phyloP scores from a whole-genome alignment of 2,888 invertebrate genomes.

The Meiosimyza platycephala region DNA sequence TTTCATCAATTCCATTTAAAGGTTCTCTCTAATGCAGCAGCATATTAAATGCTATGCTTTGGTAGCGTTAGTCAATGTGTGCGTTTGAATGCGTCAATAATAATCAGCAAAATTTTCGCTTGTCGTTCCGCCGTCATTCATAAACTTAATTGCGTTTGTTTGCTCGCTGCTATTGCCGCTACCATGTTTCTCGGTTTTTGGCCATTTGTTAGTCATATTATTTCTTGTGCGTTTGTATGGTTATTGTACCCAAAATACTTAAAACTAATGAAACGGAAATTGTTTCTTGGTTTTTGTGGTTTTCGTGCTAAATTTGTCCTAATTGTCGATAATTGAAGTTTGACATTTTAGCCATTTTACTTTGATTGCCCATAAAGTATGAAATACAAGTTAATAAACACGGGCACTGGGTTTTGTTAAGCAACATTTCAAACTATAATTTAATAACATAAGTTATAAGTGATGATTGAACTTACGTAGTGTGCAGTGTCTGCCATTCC shows the following conservation, averaged over 20 bases:
- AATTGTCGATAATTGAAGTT: slow-evolving; percentile 40
- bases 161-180: slow-evolving; percentile 17
- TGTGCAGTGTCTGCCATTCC: slow-evolving; percentile 98
- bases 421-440: neutral
- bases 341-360: neutral
- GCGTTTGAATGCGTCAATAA: slow-evolving; percentile 1
- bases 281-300: slow-evolving; percentile 16
- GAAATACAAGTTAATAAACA: neutral
- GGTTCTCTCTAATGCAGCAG: no score
- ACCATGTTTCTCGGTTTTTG: slow-evolving; percentile 2
- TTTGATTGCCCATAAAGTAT: no score
- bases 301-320: slow-evolving; percentile 36
- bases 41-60: no score
- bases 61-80: neutral
- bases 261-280: slow-evolving; percentile 40
- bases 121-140: slow-evolving; percentile 32
- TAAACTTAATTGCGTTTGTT: slow-evolving; percentile 13
- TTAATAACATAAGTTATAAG: neutral
- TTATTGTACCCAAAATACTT: neutral
- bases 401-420: no score
- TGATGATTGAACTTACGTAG: slow-evolving; percentile 81
- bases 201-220: neutral
- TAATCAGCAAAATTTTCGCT: slow-evolving; percentile 6
- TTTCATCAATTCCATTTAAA: no score
- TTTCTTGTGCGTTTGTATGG: neutral